Base-by-base conservation (phyloP, 2,797 vertebrate species). In the Vultur gryphus region DNA sequence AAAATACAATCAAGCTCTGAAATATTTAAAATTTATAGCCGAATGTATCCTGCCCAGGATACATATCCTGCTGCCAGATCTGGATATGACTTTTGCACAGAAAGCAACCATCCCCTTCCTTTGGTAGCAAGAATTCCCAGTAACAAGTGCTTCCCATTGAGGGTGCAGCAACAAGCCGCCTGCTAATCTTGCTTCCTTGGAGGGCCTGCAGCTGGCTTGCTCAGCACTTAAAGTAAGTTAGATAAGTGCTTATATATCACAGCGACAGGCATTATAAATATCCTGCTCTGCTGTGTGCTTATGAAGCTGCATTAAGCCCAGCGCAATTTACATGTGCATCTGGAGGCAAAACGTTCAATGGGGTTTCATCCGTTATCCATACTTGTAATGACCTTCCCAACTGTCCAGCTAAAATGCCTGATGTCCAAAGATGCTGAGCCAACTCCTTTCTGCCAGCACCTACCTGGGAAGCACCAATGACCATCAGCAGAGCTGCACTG, bases 231-330 rank as follows among this genome's bases (percentile, higher is more conserved):
- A 43, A 91, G 49, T 57, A 81, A 90, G 88, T 90, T 62, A 65
- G 73, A 19, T 65, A 90, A 97, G 73, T 90, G 78, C 84, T 85
- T 93, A 51, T 82, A 85, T 35, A 90, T 90, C 78, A 84, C 51
- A 84, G 90, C 0, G 6, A 82, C 81, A 90, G 70, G 31, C 70
- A 59, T 41, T 90, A 84, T 33, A 92, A 92, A 77, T 93, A 76
- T 16, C 51, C 54, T 66, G 61, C 72, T 59, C 1, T 7, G 24
- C 61, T 25, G 13, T 10, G 16, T 64, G 58, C 72, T 72, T 70
- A 41, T 33, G 70, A 70, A 82, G 31, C 70, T 84, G 54, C 73
- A 62, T 64, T 90, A 73, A 89, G 51, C 48, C 43, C 59, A 20
- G 33, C 26, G 20, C 59, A 62, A 69, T 21, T 66, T 46, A 29